Evolutionary conservation across 2,888 invertebrate genomes (phyloP), one percentile per base, ranked within the genome.

Genomic region (Drosophila borborema): DNA sequence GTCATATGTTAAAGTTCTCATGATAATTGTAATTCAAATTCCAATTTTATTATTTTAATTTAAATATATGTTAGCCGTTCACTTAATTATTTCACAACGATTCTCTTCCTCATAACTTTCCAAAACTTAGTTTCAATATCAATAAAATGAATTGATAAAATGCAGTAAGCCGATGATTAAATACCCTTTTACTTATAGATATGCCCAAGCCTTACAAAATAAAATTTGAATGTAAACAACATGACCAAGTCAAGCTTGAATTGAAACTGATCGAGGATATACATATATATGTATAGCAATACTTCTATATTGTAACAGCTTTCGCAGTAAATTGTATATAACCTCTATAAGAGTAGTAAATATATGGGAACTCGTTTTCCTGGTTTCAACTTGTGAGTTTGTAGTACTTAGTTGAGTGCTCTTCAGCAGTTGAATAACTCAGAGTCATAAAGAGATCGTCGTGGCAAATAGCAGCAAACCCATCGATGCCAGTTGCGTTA

Each of bases 401-500:
- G 20, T 10, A 36, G 49, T 65, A 67, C 56, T 31, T 53, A 72
- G 36, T 40, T 65, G 53, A 77, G 70, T 64, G 64, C 60, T 54
- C 31, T 36, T 54, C 58, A 56, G 63, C 66, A 75, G 51, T 77
- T 62, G 64, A 81, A 61, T 78, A 68, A 63, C 78, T 76, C 48
- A 59, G 38, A 69, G 73, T 54, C 72, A 67, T 61, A 62, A 66
- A 28, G 38, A 54, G 67, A 70, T 81, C 69, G 64, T 65, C 64
- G 41, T 45, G 46, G 61, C 55, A 51, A 69, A 68, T 59, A 68
- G 59, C 18, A 61, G 45, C 64, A 54, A 49, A 18, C 61, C 18
- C 74, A 63, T 73, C 54, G 78, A 71, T 77, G 81, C 65, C 41
- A 60, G 45, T 74, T 67, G 68, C 58, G 61, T 73, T 76, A 64